A percentile compares a stretch with the other conserved stretches of the same genome.
Evolutionary conservation across 1,140 invertebrate genomes (phyloP).

Genomic region (Gonatopus flavifemur): DNA sequence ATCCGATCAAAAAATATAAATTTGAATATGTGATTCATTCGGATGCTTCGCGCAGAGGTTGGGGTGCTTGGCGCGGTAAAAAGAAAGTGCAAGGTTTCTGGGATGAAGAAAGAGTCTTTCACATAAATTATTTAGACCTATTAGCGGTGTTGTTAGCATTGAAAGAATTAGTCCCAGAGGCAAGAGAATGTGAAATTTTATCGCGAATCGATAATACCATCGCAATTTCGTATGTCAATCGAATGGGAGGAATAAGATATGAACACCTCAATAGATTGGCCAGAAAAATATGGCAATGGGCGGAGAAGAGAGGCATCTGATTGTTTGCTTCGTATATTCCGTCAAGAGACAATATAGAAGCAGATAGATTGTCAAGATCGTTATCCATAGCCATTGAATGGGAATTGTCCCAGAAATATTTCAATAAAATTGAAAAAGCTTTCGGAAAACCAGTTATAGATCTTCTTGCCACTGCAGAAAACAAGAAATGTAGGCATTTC

Average conservation of each 20-base stretch:
- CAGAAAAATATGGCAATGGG: no score
- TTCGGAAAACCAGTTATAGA: neutral
- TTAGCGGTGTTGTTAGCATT: no score
- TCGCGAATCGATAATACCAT: neutral
- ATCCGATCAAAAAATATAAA: neutral
- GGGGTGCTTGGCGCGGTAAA: neutral
- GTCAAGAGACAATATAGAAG: no score
- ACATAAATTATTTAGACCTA: slow-evolving; percentile 7
- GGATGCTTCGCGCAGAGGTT: neutral
- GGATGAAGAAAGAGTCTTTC: neutral
- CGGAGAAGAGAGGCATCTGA: no score
- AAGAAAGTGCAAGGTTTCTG: neutral
- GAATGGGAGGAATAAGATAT: no score
- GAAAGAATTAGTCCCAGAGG: neutral
- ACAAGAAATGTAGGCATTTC: neutral
- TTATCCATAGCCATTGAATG: neutral
- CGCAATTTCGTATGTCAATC: no score
- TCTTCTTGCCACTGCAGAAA: neutral
- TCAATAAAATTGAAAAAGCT: neutral
- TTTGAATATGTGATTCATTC: neutral
- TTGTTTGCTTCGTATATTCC: no score
- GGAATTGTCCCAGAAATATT: no score
- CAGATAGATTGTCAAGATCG: neutral
- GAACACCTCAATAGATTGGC: no score
- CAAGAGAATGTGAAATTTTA: neutral